A percentile compares a stretch with the other conserved stretches of the same genome.
phyloP scores from a whole-genome alignment of 2,888 invertebrate genomes.

The Schizotus pectinicornis region DNA sequence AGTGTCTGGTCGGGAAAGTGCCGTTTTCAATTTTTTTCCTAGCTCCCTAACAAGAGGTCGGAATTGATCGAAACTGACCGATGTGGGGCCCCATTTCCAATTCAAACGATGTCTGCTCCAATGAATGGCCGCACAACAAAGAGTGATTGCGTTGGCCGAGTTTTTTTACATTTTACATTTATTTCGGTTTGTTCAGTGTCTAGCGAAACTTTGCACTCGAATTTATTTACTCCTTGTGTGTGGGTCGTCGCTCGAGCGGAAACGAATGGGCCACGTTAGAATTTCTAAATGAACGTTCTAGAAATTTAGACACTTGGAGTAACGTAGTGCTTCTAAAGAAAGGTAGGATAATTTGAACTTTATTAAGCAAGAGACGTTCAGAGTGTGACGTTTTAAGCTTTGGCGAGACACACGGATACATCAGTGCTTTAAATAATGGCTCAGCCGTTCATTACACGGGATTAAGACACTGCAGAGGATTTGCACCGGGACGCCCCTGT shows the following conservation, averaged over 20 bases:
- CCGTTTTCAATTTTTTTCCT: conserved; percentile 9
- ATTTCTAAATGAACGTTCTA: not conserved
- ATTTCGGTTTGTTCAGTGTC: conserved; percentile 41
- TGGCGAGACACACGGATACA: conserved; percentile 34
- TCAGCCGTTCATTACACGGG: conserved; percentile 36
- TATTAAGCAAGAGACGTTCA: conserved; percentile 33
- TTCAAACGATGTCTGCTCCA: conserved; percentile 48
- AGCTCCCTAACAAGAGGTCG: conserved; percentile 9
- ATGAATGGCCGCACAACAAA: conserved; percentile 48
- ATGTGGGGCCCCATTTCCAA: conserved; percentile 40
- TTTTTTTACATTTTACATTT: conserved; percentile 47
- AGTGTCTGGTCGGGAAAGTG: too few relatives aligned
- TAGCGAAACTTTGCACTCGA: conserved; percentile 24
- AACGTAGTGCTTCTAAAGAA: conserved; percentile 14
- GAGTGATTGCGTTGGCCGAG: conserved; percentile 44
- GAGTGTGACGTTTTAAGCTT: conserved; percentile 33
- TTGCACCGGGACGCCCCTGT: conserved; percentile 19
- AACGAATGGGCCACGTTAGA: not conserved
- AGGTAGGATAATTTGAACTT: conserved; percentile 30
- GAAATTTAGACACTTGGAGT: not conserved
- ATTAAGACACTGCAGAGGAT: conserved; percentile 35
- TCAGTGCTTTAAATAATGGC: conserved; percentile 38
- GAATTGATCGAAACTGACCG: conserved; percentile 29
- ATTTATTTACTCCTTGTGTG: conserved; percentile 25
- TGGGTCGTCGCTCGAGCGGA: not conserved